A percentile compares a stretch with the other conserved stretches of the same genome.
These are phyloP conservation scores for Danaus melanippus DNA, from an alignment of 1,140 invertebrate genomes.

Conservation along the genomic window DNA sequence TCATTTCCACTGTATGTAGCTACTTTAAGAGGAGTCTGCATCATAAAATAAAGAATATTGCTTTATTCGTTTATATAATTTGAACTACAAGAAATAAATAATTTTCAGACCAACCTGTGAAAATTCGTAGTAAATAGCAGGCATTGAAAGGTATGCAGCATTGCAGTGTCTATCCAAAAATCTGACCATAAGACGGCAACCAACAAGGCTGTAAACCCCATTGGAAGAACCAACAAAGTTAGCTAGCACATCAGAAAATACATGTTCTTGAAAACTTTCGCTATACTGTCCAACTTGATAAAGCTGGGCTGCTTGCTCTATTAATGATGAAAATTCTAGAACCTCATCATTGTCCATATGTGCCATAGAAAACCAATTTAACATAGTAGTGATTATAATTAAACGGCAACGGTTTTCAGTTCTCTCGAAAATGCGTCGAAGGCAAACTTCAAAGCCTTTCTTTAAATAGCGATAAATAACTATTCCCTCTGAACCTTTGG, in stretches of 20 bases:
- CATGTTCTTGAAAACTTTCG: constrained; percentile 55
- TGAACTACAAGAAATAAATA: constrained; percentile 3
- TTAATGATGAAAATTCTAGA: constrained; percentile 61
- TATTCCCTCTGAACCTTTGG: constrained; percentile 14
- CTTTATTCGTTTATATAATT: constrained; percentile 3
- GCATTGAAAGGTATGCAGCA: constrained; percentile 58
- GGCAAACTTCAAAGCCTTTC: constrained; percentile 56
- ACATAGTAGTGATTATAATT: constrained; percentile 36
- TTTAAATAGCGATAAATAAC: constrained; percentile 56
- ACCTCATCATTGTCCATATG: constrained; percentile 50
- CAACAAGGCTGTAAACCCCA: constrained; percentile 64
- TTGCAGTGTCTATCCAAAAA: constrained; percentile 73
- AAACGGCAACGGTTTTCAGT: constrained; percentile 51
- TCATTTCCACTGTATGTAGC: constrained; percentile 53
- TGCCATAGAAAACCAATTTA: constrained; percentile 43
- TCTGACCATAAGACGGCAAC: constrained; percentile 70
- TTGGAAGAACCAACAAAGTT: constrained; percentile 60
- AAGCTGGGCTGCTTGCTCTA: constrained; percentile 69
- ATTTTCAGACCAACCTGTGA: constrained; percentile 24
- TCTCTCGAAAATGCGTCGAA: constrained; percentile 52
- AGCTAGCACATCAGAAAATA: constrained; percentile 60
- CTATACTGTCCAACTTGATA: constrained; percentile 52
- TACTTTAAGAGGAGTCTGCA: constrained; percentile 50
- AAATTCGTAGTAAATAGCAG: constrained; percentile 71
- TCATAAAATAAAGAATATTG: constrained; percentile 1